Evolutionary conservation across 2,888 invertebrate species (phyloP), one percentile per base, ranked within the genome.

Genomic region (Phyllotreta striolata): DNA sequence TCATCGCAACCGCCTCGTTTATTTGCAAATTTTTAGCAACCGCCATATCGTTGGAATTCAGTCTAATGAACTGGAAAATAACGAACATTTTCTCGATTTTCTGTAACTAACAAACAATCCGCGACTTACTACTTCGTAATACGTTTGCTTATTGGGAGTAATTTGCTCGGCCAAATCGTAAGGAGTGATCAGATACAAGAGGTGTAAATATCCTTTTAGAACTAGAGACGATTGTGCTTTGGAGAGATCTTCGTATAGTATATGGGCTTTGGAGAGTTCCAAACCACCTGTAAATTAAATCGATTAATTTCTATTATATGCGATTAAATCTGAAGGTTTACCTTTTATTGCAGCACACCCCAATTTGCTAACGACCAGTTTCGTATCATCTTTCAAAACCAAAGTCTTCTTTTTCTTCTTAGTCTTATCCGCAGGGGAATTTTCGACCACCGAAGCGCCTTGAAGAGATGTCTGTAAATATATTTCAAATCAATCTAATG

Each of bases 321-420:
- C n/a, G n/a, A n/a, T n/a, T n/a, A n/a, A n/a, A n/a, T n/a, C n/a
- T n/a, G n/a, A n/a, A n/a, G n/a, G n/a, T 6, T 35, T 61, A 72
- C 92, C 93, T 86, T 91, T 93, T 73, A 93, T 92, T 34, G 94
- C 91, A 1, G 96, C 95, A 68, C 82, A 85, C 8, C 96, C 96
- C 35, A 95, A 81, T 68, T 83, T 82, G 69, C 88, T 91, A 39
- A 91, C 84, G 47, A 84, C 70, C 56, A 79, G 60, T 70, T 77
- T 78, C 5, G 75, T 77, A 58, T 72, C 66, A 66, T 72, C 77
- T 46, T 70, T 74, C 14, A 78, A 63, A 24, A 74, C 70, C 39
- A 76, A n/a, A 41, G 41, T 67, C 35, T 59, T 72, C 64, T 68
- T 74, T 61, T 73, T 73, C 44, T 24, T 24, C 24, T 24, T 24